phyloP scores from a whole-genome alignment of 1,140 invertebrate species.

The Linepithema humile region DNA sequence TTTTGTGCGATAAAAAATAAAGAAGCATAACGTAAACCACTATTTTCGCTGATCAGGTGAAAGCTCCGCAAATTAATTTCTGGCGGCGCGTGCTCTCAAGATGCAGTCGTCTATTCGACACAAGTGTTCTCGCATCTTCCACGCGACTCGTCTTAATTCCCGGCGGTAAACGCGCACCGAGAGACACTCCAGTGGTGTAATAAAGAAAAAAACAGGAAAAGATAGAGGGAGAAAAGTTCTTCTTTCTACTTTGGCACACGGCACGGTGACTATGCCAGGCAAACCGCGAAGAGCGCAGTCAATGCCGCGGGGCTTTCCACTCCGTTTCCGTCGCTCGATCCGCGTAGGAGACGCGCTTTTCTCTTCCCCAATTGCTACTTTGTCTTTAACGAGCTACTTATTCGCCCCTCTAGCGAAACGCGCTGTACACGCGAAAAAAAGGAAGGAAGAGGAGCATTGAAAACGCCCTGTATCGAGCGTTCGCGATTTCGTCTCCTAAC shows the following conservation, averaged over 20 bases:
- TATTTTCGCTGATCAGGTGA: neutral
- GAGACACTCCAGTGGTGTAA: conserved; percentile 6
- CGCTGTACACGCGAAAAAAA: neutral
- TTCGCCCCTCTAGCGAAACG: neutral
- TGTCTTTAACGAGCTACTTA: conserved; percentile 20
- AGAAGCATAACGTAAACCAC: neutral
- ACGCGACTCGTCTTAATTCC: conserved; percentile 50
- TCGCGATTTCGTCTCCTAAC: neutral
- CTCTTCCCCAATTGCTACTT: neutral
- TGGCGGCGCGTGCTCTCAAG: too few species aligned
- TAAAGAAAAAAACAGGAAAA: neutral
- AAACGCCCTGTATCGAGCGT: neutral
- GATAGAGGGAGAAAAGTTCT: conserved; percentile 30
- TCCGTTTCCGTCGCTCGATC: conserved; percentile 15
- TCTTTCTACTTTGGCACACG: conserved; percentile 28
- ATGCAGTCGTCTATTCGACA: neutral
- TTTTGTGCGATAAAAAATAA: neutral
- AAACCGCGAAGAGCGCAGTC: conserved; percentile 37
- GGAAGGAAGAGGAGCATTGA: neutral
- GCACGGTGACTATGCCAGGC: neutral
- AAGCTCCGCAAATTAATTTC: neutral
- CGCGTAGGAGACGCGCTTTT: neutral
- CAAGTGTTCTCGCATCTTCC: conserved; percentile 40
- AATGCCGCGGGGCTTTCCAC: conserved; percentile 36
- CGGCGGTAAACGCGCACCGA: conserved; percentile 31